Percentiles rank a stretch among this genome's conserved stretches.
These are phyloP conservation scores for Scomber japonicus DNA, from an alignment of 2,113 vertebrate species.

Conservation along the genomic window DNA sequence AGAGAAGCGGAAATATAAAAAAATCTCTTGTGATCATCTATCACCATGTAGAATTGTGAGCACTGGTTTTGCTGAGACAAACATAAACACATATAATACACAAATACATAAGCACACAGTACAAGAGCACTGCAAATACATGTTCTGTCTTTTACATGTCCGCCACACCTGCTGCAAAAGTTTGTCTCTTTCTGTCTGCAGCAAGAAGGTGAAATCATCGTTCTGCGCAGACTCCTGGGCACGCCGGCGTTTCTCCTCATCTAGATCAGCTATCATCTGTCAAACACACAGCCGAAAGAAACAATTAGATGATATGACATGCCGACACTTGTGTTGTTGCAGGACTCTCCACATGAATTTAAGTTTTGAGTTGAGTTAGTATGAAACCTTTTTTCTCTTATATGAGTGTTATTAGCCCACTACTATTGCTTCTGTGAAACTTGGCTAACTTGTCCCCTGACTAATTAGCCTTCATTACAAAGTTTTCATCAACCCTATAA, in stretches of 20 bases:
- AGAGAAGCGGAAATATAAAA: slow-evolving; percentile 3
- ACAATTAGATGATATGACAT: slow-evolving; percentile 3
- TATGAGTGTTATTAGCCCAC: neutral
- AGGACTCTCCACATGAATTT: slow-evolving; percentile 11
- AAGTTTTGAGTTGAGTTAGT: neutral
- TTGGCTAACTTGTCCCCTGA: neutral
- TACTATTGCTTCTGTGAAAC: neutral
- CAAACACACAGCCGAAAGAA: slow-evolving; percentile 19
- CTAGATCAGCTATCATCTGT: slow-evolving; percentile 95
- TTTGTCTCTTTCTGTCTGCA: slow-evolving; percentile 93
- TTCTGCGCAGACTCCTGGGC: slow-evolving; percentile 91
- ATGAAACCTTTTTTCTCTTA: neutral
- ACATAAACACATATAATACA: neutral
- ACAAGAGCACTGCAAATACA: neutral
- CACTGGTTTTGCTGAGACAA: neutral
- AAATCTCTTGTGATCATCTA: slow-evolving; percentile 5
- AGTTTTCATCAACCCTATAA: no score
- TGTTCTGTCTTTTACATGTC: neutral
- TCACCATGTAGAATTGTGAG: slow-evolving; percentile 19
- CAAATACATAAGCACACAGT: neutral
- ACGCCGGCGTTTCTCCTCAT: slow-evolving; percentile 90
- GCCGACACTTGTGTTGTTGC: neutral
- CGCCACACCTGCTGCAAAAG: slow-evolving; percentile 93
- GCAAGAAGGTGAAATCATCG: slow-evolving; percentile 93
- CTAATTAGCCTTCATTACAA: neutral